Evolutionary conservation across 2,113 vertebrate species (phyloP), one percentile per base, ranked within the genome.

Genomic region (Leuciscus idus): DNA sequence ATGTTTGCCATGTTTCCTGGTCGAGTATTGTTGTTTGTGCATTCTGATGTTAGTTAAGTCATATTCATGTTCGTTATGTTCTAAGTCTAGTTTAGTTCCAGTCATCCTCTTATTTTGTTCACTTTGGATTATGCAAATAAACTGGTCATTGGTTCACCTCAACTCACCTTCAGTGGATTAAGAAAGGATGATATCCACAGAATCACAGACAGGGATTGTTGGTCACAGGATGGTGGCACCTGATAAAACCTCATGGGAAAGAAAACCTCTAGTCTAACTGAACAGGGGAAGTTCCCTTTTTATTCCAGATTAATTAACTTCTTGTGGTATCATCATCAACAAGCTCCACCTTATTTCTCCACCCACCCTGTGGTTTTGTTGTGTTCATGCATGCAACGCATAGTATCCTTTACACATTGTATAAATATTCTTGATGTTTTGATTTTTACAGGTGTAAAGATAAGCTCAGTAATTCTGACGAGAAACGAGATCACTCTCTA

Each of bases 361-460:
- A 78, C 19, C 76, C 55, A 59, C 6, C 23, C 26, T 76, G 15
- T 78, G 28, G 17, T 36, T 57, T 17, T 39, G 48, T 33, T 55
- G n/a, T 19, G 4, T 21, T 36, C 28, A 36, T 57, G 74, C 46
- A 4, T 76, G 15, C 3, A 4, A 15, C 21, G 46, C 46, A 76
- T 21, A n/a, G 0, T 19, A 33, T 17, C 15, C 23, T n/a, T 13
- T 4, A 30, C 52, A 6, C 46, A 39, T 30, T 72, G 33, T 72
- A 72, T 46, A 73, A 73, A 46, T 43, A 43, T 73, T 73, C 2
- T 74, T 48, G 23, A 66, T 61, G 61, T 26, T 26, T 79, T 26
- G 2, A 36, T 61, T 59, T 81, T 78, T 62, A 61, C 68, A 86
- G 85, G 68, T 86, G 55, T 73, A 36, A 61, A 33, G 57, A 74